Evolutionary conservation across 2,888 invertebrate species (phyloP).

Genomic region (Chymomyza procnemis): DNA sequence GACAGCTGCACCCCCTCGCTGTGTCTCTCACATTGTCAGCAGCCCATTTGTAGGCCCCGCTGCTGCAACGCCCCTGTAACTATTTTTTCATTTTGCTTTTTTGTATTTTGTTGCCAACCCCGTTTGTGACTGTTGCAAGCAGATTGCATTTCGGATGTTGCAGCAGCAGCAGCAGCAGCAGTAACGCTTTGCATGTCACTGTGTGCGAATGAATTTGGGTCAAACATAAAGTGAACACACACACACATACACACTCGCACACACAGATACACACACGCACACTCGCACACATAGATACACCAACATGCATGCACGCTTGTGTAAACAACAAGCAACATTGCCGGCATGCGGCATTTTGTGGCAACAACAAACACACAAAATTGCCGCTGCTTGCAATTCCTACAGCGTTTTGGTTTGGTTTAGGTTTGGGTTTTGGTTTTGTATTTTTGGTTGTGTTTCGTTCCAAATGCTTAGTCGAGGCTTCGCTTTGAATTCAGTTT

Average conservation of each 20-base stretch:
- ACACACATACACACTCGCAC: conserved; percentile 20
- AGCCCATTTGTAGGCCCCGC: neutral
- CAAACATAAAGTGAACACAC: conserved; percentile 40
- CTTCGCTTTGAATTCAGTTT: neutral
- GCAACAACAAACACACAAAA: conserved; percentile 22
- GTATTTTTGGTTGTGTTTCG: neutral
- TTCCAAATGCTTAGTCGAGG: neutral
- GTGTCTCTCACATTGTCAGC: neutral
- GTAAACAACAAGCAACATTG: conserved; percentile 22
- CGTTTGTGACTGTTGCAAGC: conserved; percentile 6
- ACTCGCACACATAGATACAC: neutral
- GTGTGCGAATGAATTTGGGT: conserved; percentile 44
- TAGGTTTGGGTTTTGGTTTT: neutral
- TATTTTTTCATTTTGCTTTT: neutral
- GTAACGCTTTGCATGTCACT: conserved; percentile 12
- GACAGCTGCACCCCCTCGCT: neutral
- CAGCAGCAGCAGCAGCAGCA: conserved; percentile 22
- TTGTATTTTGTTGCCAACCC: neutral
- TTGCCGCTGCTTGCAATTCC: conserved; percentile 2
- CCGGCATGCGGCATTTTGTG: conserved; percentile 37
- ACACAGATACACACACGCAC: neutral
- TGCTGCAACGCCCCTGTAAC: neutral
- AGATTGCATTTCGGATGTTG: conserved; percentile 48
- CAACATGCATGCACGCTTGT: conserved; percentile 7
- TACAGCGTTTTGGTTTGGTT: neutral